Percentiles rank a stretch among this genome's conserved stretches.
Evolutionary conservation across 2,888 invertebrate species (phyloP).

Genomic region (Pherbina coryleti): DNA sequence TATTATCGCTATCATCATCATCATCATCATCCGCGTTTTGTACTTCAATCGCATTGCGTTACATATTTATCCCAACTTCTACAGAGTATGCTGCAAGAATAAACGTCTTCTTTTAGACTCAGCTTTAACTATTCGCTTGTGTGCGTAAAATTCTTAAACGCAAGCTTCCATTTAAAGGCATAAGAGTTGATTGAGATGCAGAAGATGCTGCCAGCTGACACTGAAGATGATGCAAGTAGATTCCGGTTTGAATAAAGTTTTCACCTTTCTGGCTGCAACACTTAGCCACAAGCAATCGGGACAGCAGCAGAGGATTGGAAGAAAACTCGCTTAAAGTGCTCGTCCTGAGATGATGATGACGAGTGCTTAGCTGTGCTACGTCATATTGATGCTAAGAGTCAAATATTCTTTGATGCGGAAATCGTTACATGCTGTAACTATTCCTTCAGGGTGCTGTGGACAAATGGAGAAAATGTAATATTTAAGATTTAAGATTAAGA

Average conservation of each 20-base stretch:
- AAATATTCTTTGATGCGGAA: no score
- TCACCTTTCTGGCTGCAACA: not conserved
- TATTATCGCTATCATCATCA: slow-evolving; percentile 3
- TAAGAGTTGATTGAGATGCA: slow-evolving; percentile 12
- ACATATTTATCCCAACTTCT: no score
- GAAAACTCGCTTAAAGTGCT: not conserved
- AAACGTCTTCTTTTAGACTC: not conserved
- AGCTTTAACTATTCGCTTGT: not conserved
- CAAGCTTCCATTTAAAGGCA: slow-evolving; percentile 13
- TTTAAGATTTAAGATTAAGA: no score
- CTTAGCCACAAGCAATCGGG: not conserved
- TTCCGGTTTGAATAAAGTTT: no score
- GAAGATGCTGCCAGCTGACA: slow-evolving; percentile 2
- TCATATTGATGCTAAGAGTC: no score
- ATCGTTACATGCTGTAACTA: no score
- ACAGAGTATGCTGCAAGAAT: no score
- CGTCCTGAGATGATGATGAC: not conserved
- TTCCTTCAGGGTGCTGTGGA: no score
- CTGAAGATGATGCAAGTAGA: slow-evolving; percentile 8
- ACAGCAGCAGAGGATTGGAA: not conserved
- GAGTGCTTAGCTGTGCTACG: not conserved
- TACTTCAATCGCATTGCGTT: no score
- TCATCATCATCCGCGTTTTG: not conserved
- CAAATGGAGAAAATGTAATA: no score
- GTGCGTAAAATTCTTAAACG: slow-evolving; percentile 26